phyloP scores from a whole-genome alignment of 2,797 vertebrate species.

The Lycodopsis pacificus region DNA sequence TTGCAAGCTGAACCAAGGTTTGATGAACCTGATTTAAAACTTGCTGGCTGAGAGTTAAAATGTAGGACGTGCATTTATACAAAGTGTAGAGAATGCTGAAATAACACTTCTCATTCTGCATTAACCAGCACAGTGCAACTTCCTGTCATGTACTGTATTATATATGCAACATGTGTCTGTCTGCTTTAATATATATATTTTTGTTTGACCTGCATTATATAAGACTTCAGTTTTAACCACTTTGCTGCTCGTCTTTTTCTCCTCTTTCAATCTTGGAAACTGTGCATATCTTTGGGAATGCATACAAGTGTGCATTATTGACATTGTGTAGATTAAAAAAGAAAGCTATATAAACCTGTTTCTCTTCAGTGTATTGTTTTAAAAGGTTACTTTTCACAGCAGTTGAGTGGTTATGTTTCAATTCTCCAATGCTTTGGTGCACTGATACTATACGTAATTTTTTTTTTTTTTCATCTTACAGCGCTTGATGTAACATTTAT shows the following conservation, averaged over 20 bases:
- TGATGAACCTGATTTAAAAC: constrained; percentile 91
- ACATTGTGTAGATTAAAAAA: constrained; percentile 82
- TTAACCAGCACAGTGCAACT: constrained; percentile 90
- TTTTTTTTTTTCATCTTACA: constrained; percentile 81
- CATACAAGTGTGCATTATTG: constrained; percentile 85
- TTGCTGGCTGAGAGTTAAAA: constrained; percentile 93
- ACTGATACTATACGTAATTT: constrained; percentile 81
- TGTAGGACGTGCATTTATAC: constrained; percentile 85
- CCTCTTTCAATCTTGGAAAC: constrained; percentile 84
- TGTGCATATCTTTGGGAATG: constrained; percentile 86
- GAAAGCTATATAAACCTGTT: constrained; percentile 84
- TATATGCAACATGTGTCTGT: constrained; percentile 90
- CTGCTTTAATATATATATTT: constrained; percentile 85
- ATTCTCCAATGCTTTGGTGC: constrained; percentile 85
- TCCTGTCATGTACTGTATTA: constrained; percentile 94
- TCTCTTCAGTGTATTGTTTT: constrained; percentile 86
- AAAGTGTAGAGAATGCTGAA: constrained; percentile 86
- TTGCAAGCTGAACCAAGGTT: constrained; percentile 87
- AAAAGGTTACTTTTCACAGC: constrained; percentile 83
- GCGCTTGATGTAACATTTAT: constrained; percentile 87
- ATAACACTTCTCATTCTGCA: constrained; percentile 89
- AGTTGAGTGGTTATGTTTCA: constrained; percentile 86
- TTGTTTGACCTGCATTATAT: constrained; percentile 85
- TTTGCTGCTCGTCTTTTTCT: constrained; percentile 92
- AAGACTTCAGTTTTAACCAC: constrained; percentile 92